phyloP scores from a whole-genome alignment of 2,113 vertebrate species.

The Xenopus tropicalis region UCB_Xtro_10.0 CM004444.2:31691001-31691500 shows the following conservation, averaged over 20 bases:
- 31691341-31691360: constrained; percentile 97
- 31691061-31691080: too few species aligned
- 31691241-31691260: constrained; percentile 58
- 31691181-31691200: too few species aligned
- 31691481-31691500: not conserved
- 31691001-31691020: too few species aligned
- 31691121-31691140: too few species aligned
- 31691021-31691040: too few species aligned
- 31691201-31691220: too few species aligned
- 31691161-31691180: too few species aligned
- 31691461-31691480: not conserved
- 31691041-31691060: too few species aligned
- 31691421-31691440: constrained; percentile 18
- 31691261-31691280: constrained; percentile 92
- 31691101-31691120: too few species aligned
- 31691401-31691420: constrained; percentile 61
- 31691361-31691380: constrained; percentile 98
- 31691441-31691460: not conserved
- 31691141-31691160: too few species aligned
- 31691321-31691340: constrained; percentile 96
- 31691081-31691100: too few species aligned
- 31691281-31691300: constrained; percentile 95
- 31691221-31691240: too few species aligned
- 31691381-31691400: constrained; percentile 98
- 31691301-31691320: constrained; percentile 97